Evolutionary conservation across 2,888 invertebrate genomes (phyloP).

Genomic region (Agrypnus murinus): DNA sequence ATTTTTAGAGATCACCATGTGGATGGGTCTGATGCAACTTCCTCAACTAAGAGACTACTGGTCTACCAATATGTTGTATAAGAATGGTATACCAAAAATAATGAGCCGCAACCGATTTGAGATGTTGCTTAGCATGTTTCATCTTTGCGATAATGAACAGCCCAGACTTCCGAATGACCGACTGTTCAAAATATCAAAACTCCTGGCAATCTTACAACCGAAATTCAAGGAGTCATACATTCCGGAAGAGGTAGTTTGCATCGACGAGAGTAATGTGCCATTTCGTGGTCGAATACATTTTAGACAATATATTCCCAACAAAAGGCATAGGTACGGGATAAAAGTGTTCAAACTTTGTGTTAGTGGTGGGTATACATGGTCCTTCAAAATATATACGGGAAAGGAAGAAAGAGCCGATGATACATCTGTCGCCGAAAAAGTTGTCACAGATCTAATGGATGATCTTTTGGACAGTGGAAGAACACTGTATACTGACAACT

Average conservation of each 20-base stretch:
- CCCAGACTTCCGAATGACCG: conserved; percentile 4
- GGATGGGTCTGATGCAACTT: conserved; percentile 15
- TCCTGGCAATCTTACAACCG: background rate
- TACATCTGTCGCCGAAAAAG: too few species aligned
- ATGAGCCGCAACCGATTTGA: conserved; percentile 22
- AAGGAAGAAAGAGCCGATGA: too few species aligned
- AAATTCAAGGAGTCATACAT: conserved; percentile 31
- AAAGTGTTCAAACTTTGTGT: conserved; percentile 64
- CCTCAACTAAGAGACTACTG: conserved; percentile 12
- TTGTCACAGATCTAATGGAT: too few species aligned
- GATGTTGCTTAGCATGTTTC: conserved; percentile 16
- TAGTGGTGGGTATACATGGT: conserved; percentile 59
- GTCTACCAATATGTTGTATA: too few species aligned
- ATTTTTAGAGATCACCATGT: conserved; percentile 15
- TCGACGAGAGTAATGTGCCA: conserved; percentile 64
- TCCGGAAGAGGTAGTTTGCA: conserved; percentile 59
- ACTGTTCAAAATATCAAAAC: conserved; percentile 18
- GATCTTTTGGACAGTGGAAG: too few species aligned
- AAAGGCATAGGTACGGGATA: conserved; percentile 63
- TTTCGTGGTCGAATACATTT: conserved; percentile 62
- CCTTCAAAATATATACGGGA: conserved; percentile 13
- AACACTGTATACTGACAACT: too few species aligned
- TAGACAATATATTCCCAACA: conserved; percentile 63
- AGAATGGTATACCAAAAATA: conserved; percentile 12
- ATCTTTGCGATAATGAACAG: conserved; percentile 8